Evolutionary conservation across 1,140 invertebrate species (phyloP).

Genomic region (Habropoda laboriosa): DNA sequence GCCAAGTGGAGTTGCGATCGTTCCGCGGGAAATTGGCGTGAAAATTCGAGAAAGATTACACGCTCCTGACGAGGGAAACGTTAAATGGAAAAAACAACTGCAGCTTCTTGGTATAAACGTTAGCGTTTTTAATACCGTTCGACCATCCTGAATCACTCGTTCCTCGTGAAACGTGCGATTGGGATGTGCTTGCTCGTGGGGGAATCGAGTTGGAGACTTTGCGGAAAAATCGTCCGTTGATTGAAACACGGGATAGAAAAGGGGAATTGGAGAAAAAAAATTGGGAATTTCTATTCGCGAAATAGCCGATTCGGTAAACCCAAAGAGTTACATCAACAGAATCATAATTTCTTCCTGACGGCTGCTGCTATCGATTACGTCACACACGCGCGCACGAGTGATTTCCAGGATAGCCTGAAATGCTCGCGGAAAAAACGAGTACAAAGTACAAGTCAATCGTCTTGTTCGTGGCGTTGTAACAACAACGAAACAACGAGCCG

Average conservation of each 20-base stretch:
- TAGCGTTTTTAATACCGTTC: not conserved
- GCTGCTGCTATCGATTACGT: not conserved
- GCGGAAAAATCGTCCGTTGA: constrained; percentile 11
- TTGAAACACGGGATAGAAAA: not conserved
- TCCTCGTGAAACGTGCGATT: not conserved
- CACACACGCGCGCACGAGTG: too few relatives aligned
- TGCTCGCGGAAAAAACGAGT: not conserved
- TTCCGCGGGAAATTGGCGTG: not conserved
- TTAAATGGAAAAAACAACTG: not conserved
- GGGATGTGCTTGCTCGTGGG: not conserved
- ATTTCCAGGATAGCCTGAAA: not conserved
- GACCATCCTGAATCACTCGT: constrained; percentile 3
- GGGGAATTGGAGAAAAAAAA: not conserved
- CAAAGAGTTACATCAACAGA: not conserved
- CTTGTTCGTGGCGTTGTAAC: not conserved
- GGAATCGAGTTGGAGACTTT: constrained; percentile 6
- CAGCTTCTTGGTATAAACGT: not conserved
- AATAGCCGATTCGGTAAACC: not conserved
- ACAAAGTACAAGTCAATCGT: not conserved
- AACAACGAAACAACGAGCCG: too few relatives aligned
- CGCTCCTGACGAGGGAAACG: not conserved
- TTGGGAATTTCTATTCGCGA: not conserved
- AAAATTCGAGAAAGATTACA: not conserved
- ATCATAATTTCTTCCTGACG: not conserved
- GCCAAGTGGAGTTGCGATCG: too few relatives aligned